Conservation (phyloP, 2,113 vertebrate genomes). For the Dromas ardeola region DNA sequence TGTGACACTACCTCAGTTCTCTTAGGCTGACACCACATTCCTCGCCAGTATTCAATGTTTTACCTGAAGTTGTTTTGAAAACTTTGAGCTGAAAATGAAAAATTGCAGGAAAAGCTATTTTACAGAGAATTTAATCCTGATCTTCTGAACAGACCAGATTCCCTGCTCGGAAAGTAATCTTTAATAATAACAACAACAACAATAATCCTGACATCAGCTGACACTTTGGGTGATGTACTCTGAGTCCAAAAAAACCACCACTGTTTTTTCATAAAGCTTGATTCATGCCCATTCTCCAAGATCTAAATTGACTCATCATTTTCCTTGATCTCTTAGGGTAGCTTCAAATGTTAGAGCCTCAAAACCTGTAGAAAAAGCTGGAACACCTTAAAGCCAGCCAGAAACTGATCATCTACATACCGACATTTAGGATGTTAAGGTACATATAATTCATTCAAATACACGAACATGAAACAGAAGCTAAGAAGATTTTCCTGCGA, state of each 20-base stretch:
- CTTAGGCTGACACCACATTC: not conserved
- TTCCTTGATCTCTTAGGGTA: not conserved
- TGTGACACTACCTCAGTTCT: not conserved
- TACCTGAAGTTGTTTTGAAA: not conserved
- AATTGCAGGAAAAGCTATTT: not conserved
- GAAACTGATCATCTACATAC: not conserved
- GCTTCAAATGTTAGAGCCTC: not conserved
- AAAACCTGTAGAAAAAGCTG: not conserved
- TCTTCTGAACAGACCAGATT: not conserved
- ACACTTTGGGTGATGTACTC: not conserved
- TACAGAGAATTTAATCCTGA: not conserved
- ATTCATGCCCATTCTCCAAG: not conserved
- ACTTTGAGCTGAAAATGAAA: not conserved
- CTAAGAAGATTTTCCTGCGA: not conserved
- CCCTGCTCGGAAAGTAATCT: not conserved
- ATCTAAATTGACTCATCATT: not conserved
- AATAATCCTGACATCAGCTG: not conserved
- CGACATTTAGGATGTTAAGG: not conserved
- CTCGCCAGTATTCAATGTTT: not conserved
- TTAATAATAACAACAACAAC: not conserved
- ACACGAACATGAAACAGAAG: not conserved
- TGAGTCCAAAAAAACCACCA: rapidly evolving
- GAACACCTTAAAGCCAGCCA: not conserved
- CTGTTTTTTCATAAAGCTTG: not conserved
- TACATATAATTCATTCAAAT: not conserved